Evolutionary conservation across 2,113 vertebrate species (phyloP).

Genomic region (Megaceryle torquata): DNA sequence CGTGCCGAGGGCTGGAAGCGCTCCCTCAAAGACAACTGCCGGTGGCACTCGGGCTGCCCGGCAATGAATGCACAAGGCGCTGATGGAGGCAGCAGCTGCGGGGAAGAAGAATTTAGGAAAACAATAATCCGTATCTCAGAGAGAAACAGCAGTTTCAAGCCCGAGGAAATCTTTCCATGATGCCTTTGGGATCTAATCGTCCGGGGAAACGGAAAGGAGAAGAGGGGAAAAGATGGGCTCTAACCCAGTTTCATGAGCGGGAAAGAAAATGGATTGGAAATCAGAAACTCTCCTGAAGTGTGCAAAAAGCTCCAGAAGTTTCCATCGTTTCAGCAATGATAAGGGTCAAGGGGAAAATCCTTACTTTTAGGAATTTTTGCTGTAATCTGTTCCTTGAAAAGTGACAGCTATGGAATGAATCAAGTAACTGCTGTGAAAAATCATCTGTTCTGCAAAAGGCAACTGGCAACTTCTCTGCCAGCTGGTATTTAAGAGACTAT

Average conservation of each 20-base stretch:
- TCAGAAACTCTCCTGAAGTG: background rate
- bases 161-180: background rate
- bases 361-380: background rate
- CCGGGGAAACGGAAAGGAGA: background rate
- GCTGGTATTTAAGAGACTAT: constrained; percentile 19
- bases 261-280: background rate
- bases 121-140: background rate
- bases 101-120: background rate
- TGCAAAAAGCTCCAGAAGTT: background rate
- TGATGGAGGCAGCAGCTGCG: background rate
- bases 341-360: background rate
- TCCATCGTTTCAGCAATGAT: background rate
- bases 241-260: background rate
- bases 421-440: constrained; percentile 12
- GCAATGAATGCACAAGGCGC: background rate
- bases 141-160: background rate
- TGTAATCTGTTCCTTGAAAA: constrained; percentile 15
- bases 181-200: background rate
- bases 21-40: background rate
- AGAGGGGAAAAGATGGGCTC: background rate
- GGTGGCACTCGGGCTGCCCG: background rate
- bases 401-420: constrained; percentile 23
- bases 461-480: background rate
- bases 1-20: background rate
- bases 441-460: constrained; percentile 26